A percentile compares a stretch with the other conserved stretches of the same genome.
Evolutionary conservation across 2,113 vertebrate species (phyloP).

Genomic region (Donacobius atricapilla): DNA sequence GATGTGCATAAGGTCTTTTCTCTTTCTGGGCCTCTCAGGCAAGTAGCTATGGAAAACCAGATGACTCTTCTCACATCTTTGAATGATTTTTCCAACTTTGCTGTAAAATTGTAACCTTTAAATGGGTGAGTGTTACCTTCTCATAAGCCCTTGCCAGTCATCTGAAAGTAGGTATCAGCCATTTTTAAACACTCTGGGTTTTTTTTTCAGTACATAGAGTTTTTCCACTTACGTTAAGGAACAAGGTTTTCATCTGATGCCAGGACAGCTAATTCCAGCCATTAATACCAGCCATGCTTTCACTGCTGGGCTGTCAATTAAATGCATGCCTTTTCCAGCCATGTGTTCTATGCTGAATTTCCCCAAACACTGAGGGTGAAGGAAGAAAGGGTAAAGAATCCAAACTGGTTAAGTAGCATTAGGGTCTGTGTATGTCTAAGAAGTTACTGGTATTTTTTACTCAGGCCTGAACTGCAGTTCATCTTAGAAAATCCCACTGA

Average conservation of each 20-base stretch:
- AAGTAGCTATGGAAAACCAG: neutral
- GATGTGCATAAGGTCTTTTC: neutral
- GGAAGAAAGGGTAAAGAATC: neutral
- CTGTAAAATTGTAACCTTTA: conserved; percentile 57
- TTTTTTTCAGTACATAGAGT: neutral
- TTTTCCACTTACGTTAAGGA: neutral
- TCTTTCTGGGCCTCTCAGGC: neutral
- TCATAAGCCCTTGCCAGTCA: neutral
- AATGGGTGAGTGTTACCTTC: neutral
- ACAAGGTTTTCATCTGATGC: neutral
- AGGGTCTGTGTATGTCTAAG: neutral
- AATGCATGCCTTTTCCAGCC: neutral
- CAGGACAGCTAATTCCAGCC: neutral
- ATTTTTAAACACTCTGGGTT: neutral
- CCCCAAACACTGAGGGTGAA: neutral
- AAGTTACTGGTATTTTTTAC: neutral
- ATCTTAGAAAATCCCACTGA: neutral
- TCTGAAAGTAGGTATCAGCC: neutral
- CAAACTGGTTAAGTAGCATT: neutral
- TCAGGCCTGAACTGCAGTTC: neutral
- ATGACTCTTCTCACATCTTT: neutral
- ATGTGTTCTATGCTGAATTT: neutral
- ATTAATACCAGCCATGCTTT: neutral
- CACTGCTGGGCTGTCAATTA: neutral
- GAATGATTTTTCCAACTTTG: neutral